phyloP scores from a whole-genome alignment of 2,113 vertebrate genomes.

The Rhipidura dahli region DNA sequence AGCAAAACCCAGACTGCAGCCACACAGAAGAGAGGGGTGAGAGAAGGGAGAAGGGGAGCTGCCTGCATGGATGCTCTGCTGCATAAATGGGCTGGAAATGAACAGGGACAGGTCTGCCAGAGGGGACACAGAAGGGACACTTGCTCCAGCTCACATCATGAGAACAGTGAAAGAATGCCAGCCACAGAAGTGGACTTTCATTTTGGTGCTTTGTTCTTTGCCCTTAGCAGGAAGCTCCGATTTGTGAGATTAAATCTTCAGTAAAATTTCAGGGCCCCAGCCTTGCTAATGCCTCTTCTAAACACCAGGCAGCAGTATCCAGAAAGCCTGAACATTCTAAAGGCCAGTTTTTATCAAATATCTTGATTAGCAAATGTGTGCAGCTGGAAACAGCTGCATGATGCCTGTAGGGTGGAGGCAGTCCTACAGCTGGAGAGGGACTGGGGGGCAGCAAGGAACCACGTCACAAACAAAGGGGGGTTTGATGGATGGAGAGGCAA shows the following conservation, averaged over 20 bases:
- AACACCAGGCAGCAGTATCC: background rate
- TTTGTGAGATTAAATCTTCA: background rate
- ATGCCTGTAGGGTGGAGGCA: background rate
- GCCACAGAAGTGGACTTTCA: background rate
- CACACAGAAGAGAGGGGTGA: background rate
- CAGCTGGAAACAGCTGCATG: background rate
- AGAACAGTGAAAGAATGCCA: background rate
- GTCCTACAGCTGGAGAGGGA: background rate
- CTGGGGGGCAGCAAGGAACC: background rate
- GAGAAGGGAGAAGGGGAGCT: background rate
- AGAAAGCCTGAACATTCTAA: background rate
- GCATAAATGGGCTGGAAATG: background rate
- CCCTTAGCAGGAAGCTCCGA: background rate
- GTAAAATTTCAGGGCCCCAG: background rate
- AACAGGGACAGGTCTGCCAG: background rate
- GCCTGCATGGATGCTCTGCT: background rate
- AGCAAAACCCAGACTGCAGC: background rate
- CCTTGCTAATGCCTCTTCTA: background rate
- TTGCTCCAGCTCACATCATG: background rate
- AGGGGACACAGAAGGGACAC: background rate
- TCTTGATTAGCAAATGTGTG: background rate
- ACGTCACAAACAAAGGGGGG: background rate
- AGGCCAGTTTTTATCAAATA: background rate
- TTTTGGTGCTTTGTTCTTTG: background rate
- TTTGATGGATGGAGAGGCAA: background rate